Base-by-base conservation (phyloP, 2,113 vertebrate genomes). In the Lipotes vexillifer region DNA sequence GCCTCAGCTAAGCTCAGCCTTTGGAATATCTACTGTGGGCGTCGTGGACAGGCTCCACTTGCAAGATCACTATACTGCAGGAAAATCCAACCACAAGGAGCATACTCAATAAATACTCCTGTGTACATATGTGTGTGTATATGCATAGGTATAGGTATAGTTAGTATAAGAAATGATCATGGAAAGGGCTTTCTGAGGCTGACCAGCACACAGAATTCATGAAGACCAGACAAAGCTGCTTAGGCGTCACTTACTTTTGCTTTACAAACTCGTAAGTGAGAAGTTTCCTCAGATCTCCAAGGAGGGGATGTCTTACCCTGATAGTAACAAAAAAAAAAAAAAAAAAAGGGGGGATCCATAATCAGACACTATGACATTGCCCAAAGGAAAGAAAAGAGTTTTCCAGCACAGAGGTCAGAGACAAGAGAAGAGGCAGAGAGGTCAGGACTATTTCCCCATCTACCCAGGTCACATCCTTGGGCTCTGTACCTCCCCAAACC, bases 241-340 rank as follows among this genome's bases (percentile, higher is more conserved):
- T 88, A 83, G 36, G 41, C 15, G 84, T n/a, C 33, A 97, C 97
- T 98, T 98, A 98, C 96, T 99, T 99, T 61, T 99, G 99, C 49
- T 99, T 98, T 80, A 99, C 99, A 98, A 99, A 99, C 97, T 99
- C 99, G 0, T 99, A 99, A 0, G 98, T 99, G 83, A 99, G 97
- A 83, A 99, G 87, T 93, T 99, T 99, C 98, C 98, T 99, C 74
- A 99, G 99, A 18, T 99, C 99, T 4, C 99, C 99, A 8, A 99
- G 99, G 11, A 99, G 98, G 0, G 98, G 97, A 21, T 99, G 99
- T 44, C 97, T 99, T 94, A 99, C 98, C 66, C 99, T 99, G 65
- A 86, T 33, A 71, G 11, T 38, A 36, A 69, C 87, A 92, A 74
- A 78, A 71, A 6, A 52, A 93, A 52, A 65, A 17, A 49, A 93